Conservation (phyloP, 2,888 invertebrate genomes). For the Chymomyza procnemis region DNA sequence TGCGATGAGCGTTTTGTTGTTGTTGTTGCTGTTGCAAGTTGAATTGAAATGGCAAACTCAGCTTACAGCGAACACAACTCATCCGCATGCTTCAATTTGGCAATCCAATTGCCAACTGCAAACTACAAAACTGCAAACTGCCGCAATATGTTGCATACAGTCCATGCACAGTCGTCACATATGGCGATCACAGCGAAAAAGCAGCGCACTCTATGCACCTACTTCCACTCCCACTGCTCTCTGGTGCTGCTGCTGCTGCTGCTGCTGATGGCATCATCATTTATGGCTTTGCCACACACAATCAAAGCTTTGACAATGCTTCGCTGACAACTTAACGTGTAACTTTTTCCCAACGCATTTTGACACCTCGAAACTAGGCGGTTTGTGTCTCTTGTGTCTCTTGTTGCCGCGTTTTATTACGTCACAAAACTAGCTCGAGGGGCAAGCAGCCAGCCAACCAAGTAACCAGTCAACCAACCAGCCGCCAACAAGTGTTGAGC, state of each 20-base stretch:
- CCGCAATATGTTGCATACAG: constrained; percentile 42
- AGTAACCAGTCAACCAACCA: constrained; percentile 35
- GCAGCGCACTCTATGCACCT: constrained; percentile 34
- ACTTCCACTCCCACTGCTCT: not conserved
- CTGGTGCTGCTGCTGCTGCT: too few relatives aligned
- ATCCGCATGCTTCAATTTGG: not conserved
- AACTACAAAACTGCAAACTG: constrained; percentile 27
- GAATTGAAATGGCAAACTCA: not conserved
- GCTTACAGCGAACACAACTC: not conserved
- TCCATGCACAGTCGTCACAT: not conserved
- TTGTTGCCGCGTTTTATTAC: not conserved
- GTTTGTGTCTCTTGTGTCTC: not conserved
- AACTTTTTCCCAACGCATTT: not conserved
- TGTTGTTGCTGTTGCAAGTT: not conserved
- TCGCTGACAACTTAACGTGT: not conserved
- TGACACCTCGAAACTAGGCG: not conserved
- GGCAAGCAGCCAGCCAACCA: constrained; percentile 36
- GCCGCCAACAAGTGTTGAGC: constrained; percentile 70
- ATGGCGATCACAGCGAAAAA: constrained; percentile 43
- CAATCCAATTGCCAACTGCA: not conserved
- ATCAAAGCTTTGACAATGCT: not conserved
- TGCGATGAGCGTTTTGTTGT: not conserved
- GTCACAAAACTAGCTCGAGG: constrained; percentile 48
- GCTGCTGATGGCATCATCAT: not conserved
- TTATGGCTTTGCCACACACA: not conserved